Base-by-base conservation (phyloP, 1,140 invertebrate genomes). In the Apis laboriosa region DNA sequence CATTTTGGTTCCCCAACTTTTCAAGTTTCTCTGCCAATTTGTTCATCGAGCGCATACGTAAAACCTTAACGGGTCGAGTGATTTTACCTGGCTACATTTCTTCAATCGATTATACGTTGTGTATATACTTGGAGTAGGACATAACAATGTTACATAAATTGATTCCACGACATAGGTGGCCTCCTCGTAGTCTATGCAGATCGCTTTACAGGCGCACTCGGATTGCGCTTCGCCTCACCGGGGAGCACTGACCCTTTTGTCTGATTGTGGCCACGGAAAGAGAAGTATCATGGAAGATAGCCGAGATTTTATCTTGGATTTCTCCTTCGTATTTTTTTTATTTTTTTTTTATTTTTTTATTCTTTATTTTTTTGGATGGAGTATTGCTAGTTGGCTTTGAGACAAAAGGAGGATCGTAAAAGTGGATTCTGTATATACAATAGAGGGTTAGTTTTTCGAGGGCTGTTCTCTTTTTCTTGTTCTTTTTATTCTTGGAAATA, bases 91-190 rank as follows among this genome's bases (percentile, higher is more conserved):
- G 12, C 53, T 15, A 55, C 12, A 15, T 15, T 55, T 55, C 53
- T 55, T 55, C 53, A 55, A 13, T 12, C 53, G 53, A 55, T 15
- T 15, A 24, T 24, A 24, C 60, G 60, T 15, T 13, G 8, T 21
- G 17, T n/a, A 28, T 21, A 17, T 68, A 56, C 70, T 74, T 66
- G 11, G 55, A 80, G 28, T 60, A 63, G 55, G 83, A 78, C 77
- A 7, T 43, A 43, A 88, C 80, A 85, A 80, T 88, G 80, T 89
- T 85, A 77, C 53, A 85, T 66, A 86, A 88, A 89, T 80, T 81
- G 72, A 89, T 81, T 53, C 61, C 78, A 51, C 73, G 63, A 66
- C 60, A 78, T 67, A 73, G 49, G 71, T 76, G 64, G 63, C 15
- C 56, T 1, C 15, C 15, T 19, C 49, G 53, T 71, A 49, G 49